Evolutionary conservation across 2,113 vertebrate species (phyloP), one percentile per base, ranked within the genome.

Genomic region (Suricata suricatta): DNA sequence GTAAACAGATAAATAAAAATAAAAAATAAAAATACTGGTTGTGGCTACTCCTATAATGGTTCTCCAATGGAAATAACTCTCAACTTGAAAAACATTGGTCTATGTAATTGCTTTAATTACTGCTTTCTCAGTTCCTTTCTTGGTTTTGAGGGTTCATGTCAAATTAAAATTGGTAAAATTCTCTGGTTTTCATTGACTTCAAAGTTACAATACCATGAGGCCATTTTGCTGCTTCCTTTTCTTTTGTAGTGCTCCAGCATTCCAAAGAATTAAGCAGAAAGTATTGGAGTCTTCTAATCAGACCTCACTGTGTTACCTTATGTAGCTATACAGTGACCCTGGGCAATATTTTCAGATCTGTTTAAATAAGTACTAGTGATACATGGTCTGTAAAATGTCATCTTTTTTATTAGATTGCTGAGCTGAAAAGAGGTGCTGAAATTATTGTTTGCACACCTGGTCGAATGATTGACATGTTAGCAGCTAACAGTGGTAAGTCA

Each of bases 401-500:
- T 54, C 80, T 94, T 96, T 97, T 12, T 33, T 97, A 0, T 96
- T 98, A 99, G 99, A 99, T 99, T 93, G 99, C 99, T 98, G 99
- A 99, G 98, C 99, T 99, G 98, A 99, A 99, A 99, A 99, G 99
- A 99, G 99, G 99, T 98, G 99, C 99, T 84, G 99, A 99, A 98
- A 99, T 99, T 98, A 99, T 99, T 96, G 99, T 99, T 98, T 99
- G 99, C 98, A 99, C 99, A 52, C 99, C 99, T 74, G 99, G 99
- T 33, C 99, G 99, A 98, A 99, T 99, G 99, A 99, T 99, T 98
- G 99, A 99, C 99, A 99, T 99, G 99, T 98, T 99, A 98, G 99
- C 99, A 66, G 99, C 99, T 98, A 99, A 99, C 98, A 99, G 99
- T 97, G 99, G 99, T 99, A 98, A 99, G 99, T 99, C 91, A 83